Evolutionary conservation across 1,140 invertebrate genomes (phyloP).

Genomic region (Vanessa atalanta): DNA sequence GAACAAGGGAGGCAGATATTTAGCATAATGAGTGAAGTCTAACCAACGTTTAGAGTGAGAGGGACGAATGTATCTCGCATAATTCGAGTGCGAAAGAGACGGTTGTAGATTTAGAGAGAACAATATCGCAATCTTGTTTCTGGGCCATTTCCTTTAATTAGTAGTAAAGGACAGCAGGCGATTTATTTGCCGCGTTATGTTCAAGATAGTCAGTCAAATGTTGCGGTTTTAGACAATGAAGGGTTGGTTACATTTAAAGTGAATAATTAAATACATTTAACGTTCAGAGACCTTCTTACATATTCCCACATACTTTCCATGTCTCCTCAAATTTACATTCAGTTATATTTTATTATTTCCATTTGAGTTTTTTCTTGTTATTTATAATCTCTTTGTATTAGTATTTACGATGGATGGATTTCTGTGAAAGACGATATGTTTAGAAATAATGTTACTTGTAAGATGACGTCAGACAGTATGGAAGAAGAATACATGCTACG

Average conservation of each 20-base stretch:
- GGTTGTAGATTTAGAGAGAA: constrained; percentile 58
- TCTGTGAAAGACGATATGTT: no score
- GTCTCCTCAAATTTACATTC: no score
- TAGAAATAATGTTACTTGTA: no score
- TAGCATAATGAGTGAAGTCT: constrained; percentile 79
- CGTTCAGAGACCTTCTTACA: constrained; percentile 2
- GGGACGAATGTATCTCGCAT: constrained; percentile 44
- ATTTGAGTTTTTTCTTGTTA: no score
- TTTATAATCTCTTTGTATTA: no score
- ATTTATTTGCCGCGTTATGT: constrained; percentile 66
- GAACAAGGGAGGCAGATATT: constrained; percentile 73
- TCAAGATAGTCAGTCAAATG: constrained; percentile 65
- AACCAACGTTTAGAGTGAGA: constrained; percentile 68
- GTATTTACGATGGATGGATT: no score
- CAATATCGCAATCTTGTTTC: constrained; percentile 80
- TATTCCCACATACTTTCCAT: not conserved
- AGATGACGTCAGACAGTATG: no score
- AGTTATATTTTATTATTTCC: no score
- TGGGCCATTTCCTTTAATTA: constrained; percentile 79
- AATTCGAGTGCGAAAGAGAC: constrained; percentile 36
- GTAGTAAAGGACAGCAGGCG: constrained; percentile 68
- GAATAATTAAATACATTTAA: constrained; percentile 27
- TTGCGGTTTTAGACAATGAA: constrained; percentile 45
- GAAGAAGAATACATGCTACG: no score
- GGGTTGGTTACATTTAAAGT: constrained; percentile 38